These are phyloP conservation scores for Syngnathus floridae DNA, from an alignment of 2,113 vertebrate species.

Conservation along the genomic window DNA sequence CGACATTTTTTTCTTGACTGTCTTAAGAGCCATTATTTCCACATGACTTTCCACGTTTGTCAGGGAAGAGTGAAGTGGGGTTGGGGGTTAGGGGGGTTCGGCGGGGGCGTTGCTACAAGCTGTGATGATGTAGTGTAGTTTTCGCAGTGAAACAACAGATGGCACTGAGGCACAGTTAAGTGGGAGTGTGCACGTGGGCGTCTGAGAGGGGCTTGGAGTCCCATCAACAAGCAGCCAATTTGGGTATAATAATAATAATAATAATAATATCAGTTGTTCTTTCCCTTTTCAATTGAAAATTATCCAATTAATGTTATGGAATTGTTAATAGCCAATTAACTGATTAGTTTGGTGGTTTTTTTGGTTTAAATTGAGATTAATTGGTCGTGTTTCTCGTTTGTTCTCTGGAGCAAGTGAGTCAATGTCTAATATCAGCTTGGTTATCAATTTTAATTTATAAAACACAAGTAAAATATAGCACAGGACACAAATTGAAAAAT, in stretches of 20 bases:
- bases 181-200: conserved; percentile 3
- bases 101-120: conserved; percentile 22
- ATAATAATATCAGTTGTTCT: not conserved
- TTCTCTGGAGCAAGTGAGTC: too few species aligned
- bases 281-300: not conserved
- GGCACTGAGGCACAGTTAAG: conserved; percentile 58
- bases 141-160: conserved; percentile 52
- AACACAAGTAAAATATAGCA: too few species aligned
- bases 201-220: conserved; percentile 1
- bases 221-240: too few species aligned
- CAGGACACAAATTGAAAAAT: too few species aligned
- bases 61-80: conserved; percentile 13
- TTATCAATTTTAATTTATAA: too few species aligned
- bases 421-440: too few species aligned
- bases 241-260: too few species aligned
- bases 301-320: not conserved
- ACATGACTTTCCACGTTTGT: conserved; percentile 54
- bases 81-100: too few species aligned
- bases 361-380: too few species aligned
- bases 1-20: conserved; percentile 48
- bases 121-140: conserved; percentile 42
- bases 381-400: too few species aligned
- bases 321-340: not conserved
- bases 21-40: conserved; percentile 61
- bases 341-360: not conserved